Evolutionary conservation across 1,140 invertebrate genomes (phyloP).

Genomic region (Drosophila kohkoa): DNA sequence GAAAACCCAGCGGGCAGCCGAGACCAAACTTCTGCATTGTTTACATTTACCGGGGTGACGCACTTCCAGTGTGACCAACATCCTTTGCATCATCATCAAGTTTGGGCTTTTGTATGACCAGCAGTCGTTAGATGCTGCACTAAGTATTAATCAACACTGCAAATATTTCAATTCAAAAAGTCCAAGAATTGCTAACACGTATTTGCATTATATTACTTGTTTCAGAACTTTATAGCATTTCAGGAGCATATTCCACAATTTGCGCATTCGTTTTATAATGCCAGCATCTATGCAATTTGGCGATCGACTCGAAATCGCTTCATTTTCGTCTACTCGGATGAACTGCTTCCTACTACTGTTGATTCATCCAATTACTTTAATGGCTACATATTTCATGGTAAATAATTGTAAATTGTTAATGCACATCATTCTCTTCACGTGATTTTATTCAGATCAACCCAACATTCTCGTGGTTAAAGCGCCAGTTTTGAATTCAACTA

Average conservation of each 20-base stretch:
- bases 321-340: slow-evolving; percentile 66
- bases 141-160: neutral
- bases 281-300: slow-evolving; percentile 74
- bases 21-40: slow-evolving; percentile 60
- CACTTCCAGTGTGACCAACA: slow-evolving; percentile 1
- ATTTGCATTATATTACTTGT: neutral
- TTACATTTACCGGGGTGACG: neutral
- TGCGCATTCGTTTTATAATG: slow-evolving; percentile 58
- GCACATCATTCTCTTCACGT: neutral
- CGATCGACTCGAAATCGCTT: slow-evolving; percentile 66
- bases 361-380: slow-evolving; percentile 34
- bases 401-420: neutral
- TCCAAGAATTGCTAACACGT: neutral
- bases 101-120: slow-evolving; percentile 20
- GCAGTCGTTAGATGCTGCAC: neutral
- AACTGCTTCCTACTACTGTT: slow-evolving; percentile 14
- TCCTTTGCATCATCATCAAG: neutral
- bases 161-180: neutral
- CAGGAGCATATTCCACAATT: slow-evolving; percentile 71
- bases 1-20: slow-evolving; percentile 58
- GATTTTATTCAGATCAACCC: slow-evolving; percentile 63
- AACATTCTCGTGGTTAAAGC: slow-evolving; percentile 62
- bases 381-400: slow-evolving; percentile 65
- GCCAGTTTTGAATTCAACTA: slow-evolving; percentile 48
- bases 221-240: slow-evolving; percentile 67